phyloP scores from a whole-genome alignment of 2,113 vertebrate species.

The Glareola pratincola region DNA sequence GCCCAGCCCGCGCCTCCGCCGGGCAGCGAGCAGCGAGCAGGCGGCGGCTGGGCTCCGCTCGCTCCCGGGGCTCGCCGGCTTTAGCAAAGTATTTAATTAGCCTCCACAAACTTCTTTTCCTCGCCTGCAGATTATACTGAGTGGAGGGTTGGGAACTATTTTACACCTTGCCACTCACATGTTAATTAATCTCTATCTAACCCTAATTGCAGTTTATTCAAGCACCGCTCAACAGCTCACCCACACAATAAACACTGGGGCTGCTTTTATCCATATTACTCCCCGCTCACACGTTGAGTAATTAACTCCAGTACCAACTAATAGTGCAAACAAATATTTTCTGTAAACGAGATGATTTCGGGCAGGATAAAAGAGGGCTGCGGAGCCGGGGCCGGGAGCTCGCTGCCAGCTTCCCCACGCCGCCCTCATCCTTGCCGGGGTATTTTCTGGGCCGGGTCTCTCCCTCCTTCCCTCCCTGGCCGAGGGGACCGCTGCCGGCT shows the following conservation, averaged over 20 bases:
- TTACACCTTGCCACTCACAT: slow-evolving; percentile 87
- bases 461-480: no score
- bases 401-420: slow-evolving; percentile 11
- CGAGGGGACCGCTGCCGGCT: not conserved
- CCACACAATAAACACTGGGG: slow-evolving; percentile 93
- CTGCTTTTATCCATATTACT: slow-evolving; percentile 85
- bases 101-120: slow-evolving; percentile 75
- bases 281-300: slow-evolving; percentile 83
- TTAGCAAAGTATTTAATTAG: slow-evolving; percentile 78
- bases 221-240: slow-evolving; percentile 84
- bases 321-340: slow-evolving; percentile 84
- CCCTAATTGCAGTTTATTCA: slow-evolving; percentile 92
- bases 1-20: not conserved
- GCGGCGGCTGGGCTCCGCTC: not conserved
- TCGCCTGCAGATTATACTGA: slow-evolving; percentile 80
- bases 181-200: slow-evolving; percentile 87
- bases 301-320: slow-evolving; percentile 85
- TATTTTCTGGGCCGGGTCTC: not conserved
- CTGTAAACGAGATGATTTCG: slow-evolving; percentile 80
- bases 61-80: slow-evolving; percentile 56
- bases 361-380: slow-evolving; percentile 74
- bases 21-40: not conserved
- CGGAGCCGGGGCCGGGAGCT: slow-evolving; percentile 40
- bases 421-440: not conserved
- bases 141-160: slow-evolving; percentile 80